Conservation (phyloP, 2,888 invertebrate species). For the Drosophila pseudotakahashii region DNA sequence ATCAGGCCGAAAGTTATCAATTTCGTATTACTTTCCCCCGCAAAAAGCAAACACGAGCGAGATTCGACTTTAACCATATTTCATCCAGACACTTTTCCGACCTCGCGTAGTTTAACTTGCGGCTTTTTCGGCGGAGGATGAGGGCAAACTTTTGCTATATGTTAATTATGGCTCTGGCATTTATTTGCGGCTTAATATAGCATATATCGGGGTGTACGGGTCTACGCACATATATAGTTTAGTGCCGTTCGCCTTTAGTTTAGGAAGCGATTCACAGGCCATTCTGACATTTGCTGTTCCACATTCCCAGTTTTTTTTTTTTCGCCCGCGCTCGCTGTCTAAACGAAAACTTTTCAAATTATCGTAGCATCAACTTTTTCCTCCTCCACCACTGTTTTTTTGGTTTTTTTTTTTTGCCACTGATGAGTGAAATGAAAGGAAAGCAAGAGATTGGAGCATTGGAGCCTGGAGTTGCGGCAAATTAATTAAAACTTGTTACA, state of each 20-base stretch:
- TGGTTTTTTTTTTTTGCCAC: slow-evolving; percentile 14
- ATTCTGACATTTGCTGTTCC: slow-evolving; percentile 28
- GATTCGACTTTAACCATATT: slow-evolving; percentile 57
- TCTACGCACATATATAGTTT: slow-evolving; percentile 60
- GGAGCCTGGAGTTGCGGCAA: slow-evolving; percentile 65
- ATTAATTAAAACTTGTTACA: slow-evolving; percentile 78
- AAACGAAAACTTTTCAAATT: slow-evolving; percentile 79
- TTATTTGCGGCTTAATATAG: slow-evolving; percentile 78
- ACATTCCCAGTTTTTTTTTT: slow-evolving; percentile 30
- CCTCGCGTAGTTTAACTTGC: slow-evolving; percentile 28
- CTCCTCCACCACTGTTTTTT: slow-evolving; percentile 5
- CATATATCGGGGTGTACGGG: slow-evolving; percentile 36
- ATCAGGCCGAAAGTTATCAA: slow-evolving; percentile 72
- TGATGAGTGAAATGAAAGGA: slow-evolving; percentile 53
- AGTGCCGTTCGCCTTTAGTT: slow-evolving; percentile 43
- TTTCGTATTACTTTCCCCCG: slow-evolving; percentile 66
- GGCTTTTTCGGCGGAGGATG: slow-evolving; percentile 45
- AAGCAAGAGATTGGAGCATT: slow-evolving; percentile 25
- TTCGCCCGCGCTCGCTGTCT: slow-evolving; percentile 58
- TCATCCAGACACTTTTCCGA: slow-evolving; percentile 46
- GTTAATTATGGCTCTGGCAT: slow-evolving; percentile 80
- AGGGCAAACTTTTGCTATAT: slow-evolving; percentile 77
- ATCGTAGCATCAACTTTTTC: slow-evolving; percentile 73
- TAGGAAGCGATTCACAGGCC: slow-evolving; percentile 44
- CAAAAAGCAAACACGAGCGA: slow-evolving; percentile 19